Base-by-base conservation (phyloP, 2,797 vertebrate genomes). In the Hylomyscus alleni region DNA sequence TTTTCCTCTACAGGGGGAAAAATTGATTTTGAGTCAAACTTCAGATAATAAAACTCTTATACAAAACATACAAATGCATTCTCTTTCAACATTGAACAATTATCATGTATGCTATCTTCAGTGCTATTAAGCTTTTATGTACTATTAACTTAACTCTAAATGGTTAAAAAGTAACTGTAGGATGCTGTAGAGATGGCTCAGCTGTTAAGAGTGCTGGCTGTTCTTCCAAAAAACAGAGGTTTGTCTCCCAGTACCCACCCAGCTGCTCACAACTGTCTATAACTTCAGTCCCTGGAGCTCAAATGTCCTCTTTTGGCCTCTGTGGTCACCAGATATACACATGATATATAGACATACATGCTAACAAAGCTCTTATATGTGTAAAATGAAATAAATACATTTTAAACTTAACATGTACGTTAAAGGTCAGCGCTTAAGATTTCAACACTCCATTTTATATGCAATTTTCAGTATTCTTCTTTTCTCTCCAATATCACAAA, bases 1-100 rank as follows among this genome's bases (percentile, higher is more conserved):
- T 96, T 56, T 50, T 86, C 76, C 44, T 72, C 40, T 89, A 8
- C 24, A 86, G 52, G 6, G 67, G 6, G 60, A n/a, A 76, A 65
- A 83, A 72, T 2, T 73, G 90, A 69, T 86, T 95, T 96, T 96
- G 69, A 22, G 11, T 82, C 75, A 44, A 77, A 54, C n/a, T 90
- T 95, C 26, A 72, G 44, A 50, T 80, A 86, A 89, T 81, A 82
- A 85, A 40, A 19, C 12, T 0, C 12, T 26, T 50, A 75, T 72
- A 62, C 67, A 15, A 76, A 76, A 31, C 81, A 67, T 85, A 31
- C 81, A 73, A 92, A 95, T 60, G 62, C 14, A 52, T 84, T 20
- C 37, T 83, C 92, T 87, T 47, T 95, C 34, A 37, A 47, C 58
- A 84, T 19, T 34, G 89, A 92, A 93, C 62, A 88, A 37, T 44